Base-by-base conservation (phyloP, 2,797 vertebrate genomes). In the Spondyliosoma cantharus region DNA sequence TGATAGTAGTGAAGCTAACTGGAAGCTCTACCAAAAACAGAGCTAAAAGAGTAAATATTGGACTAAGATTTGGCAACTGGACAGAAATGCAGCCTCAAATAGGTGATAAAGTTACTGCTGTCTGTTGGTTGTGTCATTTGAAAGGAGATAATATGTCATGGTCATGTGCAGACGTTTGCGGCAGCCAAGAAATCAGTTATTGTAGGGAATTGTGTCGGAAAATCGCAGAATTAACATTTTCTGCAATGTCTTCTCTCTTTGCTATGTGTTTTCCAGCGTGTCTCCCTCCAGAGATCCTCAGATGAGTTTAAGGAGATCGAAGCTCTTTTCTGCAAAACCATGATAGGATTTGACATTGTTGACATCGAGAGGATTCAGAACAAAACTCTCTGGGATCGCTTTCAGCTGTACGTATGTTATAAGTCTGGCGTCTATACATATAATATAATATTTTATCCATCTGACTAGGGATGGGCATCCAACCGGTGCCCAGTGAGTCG, bases 341-440 rank as follows among this genome's bases (percentile, higher is more conserved):
- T 98, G 95, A 89, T 14, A 48, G 90, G 78, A 22, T 95, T 88
- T 80, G 89, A 60, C 27, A 88, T 97, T 20, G 0, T 3, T 20
- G 82, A 76, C 63, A 93, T 97, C 0, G 87, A 92, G 54, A 94
- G 95, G 57, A 93, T 96, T 80, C 91, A 89, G 86, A 98, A 97
- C 88, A 92, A 84, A 49, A 70, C 66, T 1, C 93, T 98, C 9
- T 96, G 96, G 97, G 96, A 96, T 71, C 72, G 89, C 63, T 97
- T 95, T 90, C 94, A 96, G 89, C 95, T 93, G 97, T 98, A 86
- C 11, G 97, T 80, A 52, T 64, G 0, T 14, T 0, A 17, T 37
- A 6, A 11, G 29, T 16, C 5, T n/a, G 27, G 32, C 6, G 3
- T 32, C 32, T 8, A 7, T 4, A 1, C 9, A 2, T 19, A 5